A percentile compares a stretch with the other conserved stretches of the same genome.
Conservation (phyloP, 2,888 invertebrate genomes). For the Drosophila setosimentum region DNA sequence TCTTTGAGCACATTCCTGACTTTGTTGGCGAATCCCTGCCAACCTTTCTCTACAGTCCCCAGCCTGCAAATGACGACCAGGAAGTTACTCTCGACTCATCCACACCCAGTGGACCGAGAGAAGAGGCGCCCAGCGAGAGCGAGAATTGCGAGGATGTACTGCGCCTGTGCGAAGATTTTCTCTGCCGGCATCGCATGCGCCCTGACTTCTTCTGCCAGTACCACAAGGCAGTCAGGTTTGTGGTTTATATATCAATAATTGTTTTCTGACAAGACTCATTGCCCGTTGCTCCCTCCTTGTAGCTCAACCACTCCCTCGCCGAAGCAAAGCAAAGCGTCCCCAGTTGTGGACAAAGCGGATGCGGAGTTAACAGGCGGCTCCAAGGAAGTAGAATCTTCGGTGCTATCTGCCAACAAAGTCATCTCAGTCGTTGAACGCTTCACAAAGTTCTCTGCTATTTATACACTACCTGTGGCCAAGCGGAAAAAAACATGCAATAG, state of each 20-base stretch:
- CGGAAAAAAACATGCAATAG: constrained; percentile 70
- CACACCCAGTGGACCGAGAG: constrained; percentile 28
- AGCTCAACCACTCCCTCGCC: constrained; percentile 72
- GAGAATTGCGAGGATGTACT: constrained; percentile 73
- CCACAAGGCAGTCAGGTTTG: constrained; percentile 86
- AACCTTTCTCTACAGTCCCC: constrained; percentile 52
- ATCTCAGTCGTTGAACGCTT: constrained; percentile 77
- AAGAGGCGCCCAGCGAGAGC: constrained; percentile 41
- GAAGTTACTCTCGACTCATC: constrained; percentile 13
- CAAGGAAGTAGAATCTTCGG: constrained; percentile 44
- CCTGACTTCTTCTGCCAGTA: constrained; percentile 92
- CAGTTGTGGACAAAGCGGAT: constrained; percentile 27
- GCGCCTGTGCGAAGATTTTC: constrained; percentile 88
- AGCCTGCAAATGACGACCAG: constrained; percentile 11
- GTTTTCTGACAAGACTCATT: not conserved
- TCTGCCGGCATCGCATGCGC: constrained; percentile 88
- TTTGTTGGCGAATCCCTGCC: constrained; percentile 75
- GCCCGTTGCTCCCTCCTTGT: not conserved
- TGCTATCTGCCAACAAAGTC: constrained; percentile 18
- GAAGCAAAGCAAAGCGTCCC: constrained; percentile 61
- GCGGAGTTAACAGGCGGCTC: constrained; percentile 21
- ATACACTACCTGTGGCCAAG: constrained; percentile 82
- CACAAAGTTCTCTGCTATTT: constrained; percentile 82
- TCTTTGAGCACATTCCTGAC: constrained; percentile 83
- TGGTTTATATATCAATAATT: not conserved